phyloP scores from a whole-genome alignment of 2,797 vertebrate species.

The Notolabrus celidotus region DNA sequence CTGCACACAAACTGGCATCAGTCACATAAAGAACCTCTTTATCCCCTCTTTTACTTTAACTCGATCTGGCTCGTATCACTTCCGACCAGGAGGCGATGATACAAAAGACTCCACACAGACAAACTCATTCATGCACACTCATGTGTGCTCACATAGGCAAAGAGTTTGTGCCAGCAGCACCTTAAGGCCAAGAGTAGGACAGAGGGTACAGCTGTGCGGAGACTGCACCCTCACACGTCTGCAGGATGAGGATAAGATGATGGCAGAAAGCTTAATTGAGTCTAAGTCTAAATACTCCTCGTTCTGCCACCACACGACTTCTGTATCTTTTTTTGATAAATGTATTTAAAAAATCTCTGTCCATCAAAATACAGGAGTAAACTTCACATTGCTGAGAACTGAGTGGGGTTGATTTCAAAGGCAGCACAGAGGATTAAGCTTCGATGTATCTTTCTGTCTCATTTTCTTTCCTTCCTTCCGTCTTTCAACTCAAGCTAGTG shows the following conservation, averaged over 20 bases:
- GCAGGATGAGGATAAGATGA: slow-evolving; percentile 61
- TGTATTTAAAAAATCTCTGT: slow-evolving; percentile 20
- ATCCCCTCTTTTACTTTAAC: slow-evolving; percentile 43
- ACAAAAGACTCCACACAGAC: slow-evolving; percentile 58
- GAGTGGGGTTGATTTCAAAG: background rate
- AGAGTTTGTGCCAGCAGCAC: slow-evolving; percentile 53
- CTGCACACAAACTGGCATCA: slow-evolving; percentile 32
- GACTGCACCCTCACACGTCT: slow-evolving; percentile 38
- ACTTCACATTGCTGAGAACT: slow-evolving; percentile 20
- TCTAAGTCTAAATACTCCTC: slow-evolving; percentile 39
- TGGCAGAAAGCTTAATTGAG: slow-evolving; percentile 22
- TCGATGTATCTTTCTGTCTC: background rate
- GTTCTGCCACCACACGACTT: slow-evolving; percentile 61
- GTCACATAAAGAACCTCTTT: slow-evolving; percentile 68
- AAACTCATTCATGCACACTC: slow-evolving; percentile 23
- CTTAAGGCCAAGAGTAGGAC: slow-evolving; percentile 57
- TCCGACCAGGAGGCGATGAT: slow-evolving; percentile 50
- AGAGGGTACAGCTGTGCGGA: slow-evolving; percentile 71
- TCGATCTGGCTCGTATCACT: slow-evolving; percentile 60
- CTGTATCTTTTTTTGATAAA: slow-evolving; percentile 6
- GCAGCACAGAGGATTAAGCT: slow-evolving; percentile 6
- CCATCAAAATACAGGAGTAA: slow-evolving; percentile 19
- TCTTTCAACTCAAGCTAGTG: slow-evolving; percentile 8
- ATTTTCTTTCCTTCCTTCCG: slow-evolving; percentile 3
- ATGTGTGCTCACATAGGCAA: slow-evolving; percentile 17